Evolutionary conservation across 2,888 invertebrate species (phyloP).

Genomic region (Noctua janthe): DNA sequence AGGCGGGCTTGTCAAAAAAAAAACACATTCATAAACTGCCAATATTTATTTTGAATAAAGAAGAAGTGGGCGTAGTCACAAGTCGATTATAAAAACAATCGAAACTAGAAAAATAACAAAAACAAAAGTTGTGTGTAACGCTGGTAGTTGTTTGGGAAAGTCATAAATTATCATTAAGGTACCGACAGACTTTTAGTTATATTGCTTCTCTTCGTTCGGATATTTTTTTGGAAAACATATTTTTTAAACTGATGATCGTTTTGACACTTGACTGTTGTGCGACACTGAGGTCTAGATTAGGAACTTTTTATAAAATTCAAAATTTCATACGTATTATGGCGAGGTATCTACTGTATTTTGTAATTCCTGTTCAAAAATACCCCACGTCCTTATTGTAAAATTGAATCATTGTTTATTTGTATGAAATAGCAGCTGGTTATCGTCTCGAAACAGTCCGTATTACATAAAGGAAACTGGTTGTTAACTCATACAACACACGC

Average conservation of each 20-base stretch:
- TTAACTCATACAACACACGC: slow-evolving; percentile 24
- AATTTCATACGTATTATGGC: not conserved
- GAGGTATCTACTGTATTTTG: not conserved
- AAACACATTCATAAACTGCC: not conserved
- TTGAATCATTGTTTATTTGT: slow-evolving; percentile 50
- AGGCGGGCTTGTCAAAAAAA: too few relatives aligned
- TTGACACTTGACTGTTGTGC: not conserved
- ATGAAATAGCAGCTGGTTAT: slow-evolving; percentile 41
- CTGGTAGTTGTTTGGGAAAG: slow-evolving; percentile 27
- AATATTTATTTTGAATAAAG: not conserved
- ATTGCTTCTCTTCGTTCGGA: slow-evolving; percentile 2
- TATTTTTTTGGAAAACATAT: not conserved
- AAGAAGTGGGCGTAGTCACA: not conserved
- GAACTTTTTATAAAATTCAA: not conserved
- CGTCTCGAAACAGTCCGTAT: slow-evolving; percentile 42
- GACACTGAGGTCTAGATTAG: not conserved
- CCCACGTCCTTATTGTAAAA: slow-evolving; percentile 8
- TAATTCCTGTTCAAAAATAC: slow-evolving; percentile 3
- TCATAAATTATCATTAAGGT: slow-evolving; percentile 41
- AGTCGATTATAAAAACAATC: slow-evolving; percentile 5
- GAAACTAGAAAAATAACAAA: slow-evolving; percentile 15
- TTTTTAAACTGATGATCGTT: not conserved
- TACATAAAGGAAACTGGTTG: slow-evolving; percentile 44
- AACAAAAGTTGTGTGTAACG: not conserved
- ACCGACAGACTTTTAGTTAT: not conserved